Conservation (phyloP, 1,140 invertebrate species). For the Ceratina australensis region DNA sequence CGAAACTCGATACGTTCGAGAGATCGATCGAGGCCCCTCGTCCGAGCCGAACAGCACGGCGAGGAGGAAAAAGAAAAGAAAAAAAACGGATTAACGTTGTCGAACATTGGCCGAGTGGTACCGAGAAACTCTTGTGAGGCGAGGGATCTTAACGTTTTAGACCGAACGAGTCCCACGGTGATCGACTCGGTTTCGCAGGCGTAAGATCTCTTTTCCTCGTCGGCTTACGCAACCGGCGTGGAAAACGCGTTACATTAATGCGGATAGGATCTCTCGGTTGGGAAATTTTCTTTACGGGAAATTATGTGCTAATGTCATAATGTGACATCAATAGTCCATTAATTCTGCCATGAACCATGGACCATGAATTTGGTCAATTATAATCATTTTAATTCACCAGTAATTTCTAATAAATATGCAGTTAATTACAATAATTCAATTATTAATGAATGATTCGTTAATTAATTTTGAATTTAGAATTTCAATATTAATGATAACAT, state of each 20-base stretch:
- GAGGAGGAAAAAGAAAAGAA: not conserved
- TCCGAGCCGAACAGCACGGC: too few relatives aligned
- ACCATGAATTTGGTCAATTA: too few relatives aligned
- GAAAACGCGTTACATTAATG: constrained; percentile 6
- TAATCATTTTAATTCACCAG: too few relatives aligned
- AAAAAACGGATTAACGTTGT: constrained; percentile 37
- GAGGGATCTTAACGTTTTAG: constrained; percentile 1
- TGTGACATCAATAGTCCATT: too few relatives aligned
- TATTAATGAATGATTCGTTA: too few relatives aligned
- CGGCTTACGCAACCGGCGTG: constrained; percentile 14
- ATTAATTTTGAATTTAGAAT: too few relatives aligned
- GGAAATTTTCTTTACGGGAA: constrained; percentile 6
- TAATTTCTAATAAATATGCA: too few relatives aligned
- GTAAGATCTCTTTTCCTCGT: not conserved
- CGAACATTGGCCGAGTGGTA: constrained; percentile 33
- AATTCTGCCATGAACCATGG: too few relatives aligned
- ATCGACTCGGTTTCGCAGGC: constrained; percentile 42
- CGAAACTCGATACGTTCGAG: constrained; percentile 43
- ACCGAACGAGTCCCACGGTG: constrained; percentile 43
- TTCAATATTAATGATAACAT: too few relatives aligned
- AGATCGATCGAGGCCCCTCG: constrained; percentile 8
- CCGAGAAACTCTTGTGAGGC: constrained; percentile 29
- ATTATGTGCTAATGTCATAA: not conserved
- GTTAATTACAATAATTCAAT: too few relatives aligned
- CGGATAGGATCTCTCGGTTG: constrained; percentile 7